Evolutionary conservation across 1,140 invertebrate species (phyloP).

Genomic region (Hermatobates lingyangjiaoensis): DNA sequence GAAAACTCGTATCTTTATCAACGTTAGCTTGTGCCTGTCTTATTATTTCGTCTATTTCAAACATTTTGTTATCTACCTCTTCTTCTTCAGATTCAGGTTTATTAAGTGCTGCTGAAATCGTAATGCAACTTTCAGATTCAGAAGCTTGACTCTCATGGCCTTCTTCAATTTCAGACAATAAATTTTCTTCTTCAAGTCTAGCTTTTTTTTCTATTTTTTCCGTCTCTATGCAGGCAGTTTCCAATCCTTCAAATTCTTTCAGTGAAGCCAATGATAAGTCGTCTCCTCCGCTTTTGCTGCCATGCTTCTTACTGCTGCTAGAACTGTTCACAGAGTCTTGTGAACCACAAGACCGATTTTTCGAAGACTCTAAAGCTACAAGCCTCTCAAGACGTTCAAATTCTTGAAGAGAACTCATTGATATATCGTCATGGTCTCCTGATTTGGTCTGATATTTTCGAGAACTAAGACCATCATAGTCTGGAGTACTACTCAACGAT

Average conservation of each 20-base stretch:
- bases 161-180: constrained; percentile 52
- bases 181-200: constrained; percentile 60
- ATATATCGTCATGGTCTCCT: constrained; percentile 75
- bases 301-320: constrained; percentile 36
- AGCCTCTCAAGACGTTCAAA: constrained; percentile 79
- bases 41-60: constrained; percentile 55
- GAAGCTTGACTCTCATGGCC: constrained; percentile 41
- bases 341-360: constrained; percentile 37
- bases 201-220: constrained; percentile 62
- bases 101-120: constrained; percentile 33
- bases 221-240: constrained; percentile 67
- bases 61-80: constrained; percentile 49
- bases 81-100: constrained; percentile 29
- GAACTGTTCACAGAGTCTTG: constrained; percentile 51
- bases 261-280: constrained; percentile 78
- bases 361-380: constrained; percentile 40
- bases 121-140: constrained; percentile 45
- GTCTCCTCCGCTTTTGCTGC: constrained; percentile 61
- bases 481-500: constrained; percentile 62
- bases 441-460: constrained; percentile 55
- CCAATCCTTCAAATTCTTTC: constrained; percentile 84
- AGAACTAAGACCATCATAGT: constrained; percentile 62
- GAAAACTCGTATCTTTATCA: constrained; percentile 24
- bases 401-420: constrained; percentile 79
- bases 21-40: constrained; percentile 47